Percentiles rank a stretch among this genome's conserved stretches.
Conservation (phyloP, 2,888 invertebrate genomes). For the Entomobrya proxima region DNA sequence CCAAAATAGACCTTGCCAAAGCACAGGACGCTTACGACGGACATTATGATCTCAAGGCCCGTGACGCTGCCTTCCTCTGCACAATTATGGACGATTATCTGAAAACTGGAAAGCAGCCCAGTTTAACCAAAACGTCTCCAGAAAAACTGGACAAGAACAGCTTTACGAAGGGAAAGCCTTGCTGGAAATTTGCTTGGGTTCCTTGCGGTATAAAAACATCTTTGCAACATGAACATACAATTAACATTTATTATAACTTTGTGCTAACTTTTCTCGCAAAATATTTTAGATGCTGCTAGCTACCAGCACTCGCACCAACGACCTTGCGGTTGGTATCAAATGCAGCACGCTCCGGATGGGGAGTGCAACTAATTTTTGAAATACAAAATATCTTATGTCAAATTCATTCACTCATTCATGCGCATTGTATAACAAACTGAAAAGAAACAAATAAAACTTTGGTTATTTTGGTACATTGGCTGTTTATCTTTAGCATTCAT, state of each 20-base stretch:
- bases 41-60: conserved; percentile 62
- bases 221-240: neutral
- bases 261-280: neutral
- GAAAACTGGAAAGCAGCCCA: conserved; percentile 63
- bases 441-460: no score
- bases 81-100: conserved; percentile 61
- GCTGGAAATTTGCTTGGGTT: conserved; percentile 66
- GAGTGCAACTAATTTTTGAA: conserved; percentile 31
- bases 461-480: no score
- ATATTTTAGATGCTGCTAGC: neutral
- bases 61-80: conserved; percentile 65
- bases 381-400: neutral
- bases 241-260: neutral
- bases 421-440: neutral
- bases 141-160: conserved; percentile 14
- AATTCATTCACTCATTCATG: conserved; percentile 16
- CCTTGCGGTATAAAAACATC: conserved; percentile 57
- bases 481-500: neutral
- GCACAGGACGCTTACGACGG: conserved; percentile 40
- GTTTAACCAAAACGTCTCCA: conserved; percentile 32
- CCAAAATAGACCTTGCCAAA: neutral
- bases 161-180: conserved; percentile 47
- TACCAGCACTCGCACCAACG: conserved; percentile 40
- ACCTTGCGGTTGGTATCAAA: conserved; percentile 68
- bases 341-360: conserved; percentile 45